Evolutionary conservation across 2,888 invertebrate species (phyloP).

Genomic region (Apoderus coryli): DNA sequence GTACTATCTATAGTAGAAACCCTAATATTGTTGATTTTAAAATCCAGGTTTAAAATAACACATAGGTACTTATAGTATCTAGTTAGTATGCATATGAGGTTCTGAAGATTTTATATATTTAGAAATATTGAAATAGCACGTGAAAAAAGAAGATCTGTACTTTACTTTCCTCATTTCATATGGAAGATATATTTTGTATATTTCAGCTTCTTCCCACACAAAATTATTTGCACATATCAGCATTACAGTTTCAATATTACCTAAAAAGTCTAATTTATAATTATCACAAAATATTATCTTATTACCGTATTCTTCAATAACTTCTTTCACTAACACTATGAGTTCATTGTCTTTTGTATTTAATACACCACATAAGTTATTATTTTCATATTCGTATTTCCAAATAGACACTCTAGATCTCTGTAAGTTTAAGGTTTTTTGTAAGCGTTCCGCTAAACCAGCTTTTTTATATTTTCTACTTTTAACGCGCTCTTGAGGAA

Average conservation of each 20-base stretch:
- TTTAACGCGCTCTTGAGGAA: too few relatives aligned
- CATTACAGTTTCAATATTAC: conserved; percentile 4
- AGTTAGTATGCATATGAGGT: too few relatives aligned
- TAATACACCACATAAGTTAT: conserved; percentile 32
- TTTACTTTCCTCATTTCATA: conserved; percentile 14
- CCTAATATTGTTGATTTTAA: too few relatives aligned
- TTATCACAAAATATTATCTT: conserved; percentile 15
- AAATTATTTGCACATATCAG: conserved; percentile 12
- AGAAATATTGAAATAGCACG: too few relatives aligned
- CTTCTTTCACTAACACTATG: conserved; percentile 18
- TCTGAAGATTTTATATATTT: too few relatives aligned
- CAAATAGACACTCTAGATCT: conserved; percentile 35
- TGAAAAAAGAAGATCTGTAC: conserved; percentile 21
- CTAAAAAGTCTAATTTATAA: conserved; percentile 4
- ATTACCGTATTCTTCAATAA: conserved; percentile 22
- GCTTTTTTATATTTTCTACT: conserved; percentile 34
- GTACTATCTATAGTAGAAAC: too few relatives aligned
- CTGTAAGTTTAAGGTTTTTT: conserved; percentile 34
- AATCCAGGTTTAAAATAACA: too few relatives aligned
- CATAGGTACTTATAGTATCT: too few relatives aligned
- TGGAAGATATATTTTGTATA: conserved; percentile 15
- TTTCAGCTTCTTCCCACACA: conserved; percentile 20
- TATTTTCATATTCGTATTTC: conserved; percentile 40
- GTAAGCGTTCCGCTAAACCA: conserved; percentile 34
- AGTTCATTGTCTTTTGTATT: conserved; percentile 19